Evolutionary conservation across 2,113 vertebrate genomes (phyloP), one percentile per base, ranked within the genome.

Genomic region (Poeciliopsis occidentalis): DNA sequence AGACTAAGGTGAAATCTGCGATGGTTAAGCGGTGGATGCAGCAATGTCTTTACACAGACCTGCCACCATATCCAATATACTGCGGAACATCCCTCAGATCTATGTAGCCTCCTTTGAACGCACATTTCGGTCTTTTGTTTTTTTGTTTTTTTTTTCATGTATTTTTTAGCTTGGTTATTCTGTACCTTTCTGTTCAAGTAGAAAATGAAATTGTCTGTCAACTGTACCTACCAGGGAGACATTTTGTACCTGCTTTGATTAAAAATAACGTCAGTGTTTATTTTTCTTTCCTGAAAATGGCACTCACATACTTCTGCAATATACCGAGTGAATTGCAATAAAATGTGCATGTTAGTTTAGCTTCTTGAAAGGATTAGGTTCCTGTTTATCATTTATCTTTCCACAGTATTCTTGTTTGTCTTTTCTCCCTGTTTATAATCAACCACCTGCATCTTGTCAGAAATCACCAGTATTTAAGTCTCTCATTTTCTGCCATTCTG

Each of bases 21-120:
- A 75, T 63, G 71, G 75, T 82, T 84, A 57, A 57, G 29, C 57
- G 47, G 60, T 73, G 74, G 69, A 87, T 69, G 67, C 47, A 71
- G 67, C 30, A 17, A n/a, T 41, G 30, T 29, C 73, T 84, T 73
- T 77, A 67, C 13, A 61, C 71, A 39, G 69, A 32, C 34, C 80
- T 47, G 65, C 74, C 73, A 75, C 73, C 3, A 26, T 19, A 41
- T 61, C 57, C 70, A 64, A 69, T 73, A 85, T 80, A 85, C 24
- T 30, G 70, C 30, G 32, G 62, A 66, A 60, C 74, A 76, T 71
- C 75, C 82, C 12, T 82, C 68, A 63, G 63, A 76, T 64, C 74
- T 78, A 78, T 71, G 41, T 51, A 79, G 75, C 68, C 8, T 47
- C 68, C 4, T 47, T 4, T 47, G 19, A 47, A 19, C 19, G 17